Percentiles rank a stretch among this genome's conserved stretches.
Conservation (phyloP, 2,797 vertebrate genomes). For the Malurus splendens region DNA sequence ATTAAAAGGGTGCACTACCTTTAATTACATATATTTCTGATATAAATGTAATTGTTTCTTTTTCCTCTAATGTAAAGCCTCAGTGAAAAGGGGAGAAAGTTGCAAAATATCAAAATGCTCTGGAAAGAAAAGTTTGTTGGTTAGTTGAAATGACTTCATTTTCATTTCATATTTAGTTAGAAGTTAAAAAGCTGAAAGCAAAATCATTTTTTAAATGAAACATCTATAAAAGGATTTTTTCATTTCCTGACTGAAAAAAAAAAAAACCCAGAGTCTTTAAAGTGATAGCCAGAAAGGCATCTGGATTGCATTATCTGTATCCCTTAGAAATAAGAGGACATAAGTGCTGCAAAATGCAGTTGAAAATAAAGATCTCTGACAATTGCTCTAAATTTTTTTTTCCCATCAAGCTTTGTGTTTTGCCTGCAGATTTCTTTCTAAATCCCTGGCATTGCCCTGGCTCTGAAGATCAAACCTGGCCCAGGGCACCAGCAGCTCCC, state of each 20-base stretch:
- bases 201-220: neutral
- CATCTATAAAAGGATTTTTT: slow-evolving; percentile 5
- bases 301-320: slow-evolving; percentile 11
- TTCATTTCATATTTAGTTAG: neutral
- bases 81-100: neutral
- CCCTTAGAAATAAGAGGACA: neutral
- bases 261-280: neutral
- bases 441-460: neutral
- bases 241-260: slow-evolving; percentile 4
- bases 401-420: neutral
- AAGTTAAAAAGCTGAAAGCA: slow-evolving; percentile 7
- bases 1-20: neutral
- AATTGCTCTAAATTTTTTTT: neutral
- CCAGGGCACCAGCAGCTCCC: rapidly evolving
- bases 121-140: neutral
- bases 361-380: neutral
- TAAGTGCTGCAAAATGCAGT: neutral
- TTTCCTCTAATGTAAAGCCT: neutral
- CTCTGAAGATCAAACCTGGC: neutral
- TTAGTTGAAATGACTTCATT: neutral
- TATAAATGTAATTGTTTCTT: neutral
- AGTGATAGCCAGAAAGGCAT: slow-evolving; percentile 9
- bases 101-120: neutral
- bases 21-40: neutral
- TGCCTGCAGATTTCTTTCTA: neutral